phyloP scores from a whole-genome alignment of 2,113 vertebrate genomes.

The Cygnus buccinator region DNA sequence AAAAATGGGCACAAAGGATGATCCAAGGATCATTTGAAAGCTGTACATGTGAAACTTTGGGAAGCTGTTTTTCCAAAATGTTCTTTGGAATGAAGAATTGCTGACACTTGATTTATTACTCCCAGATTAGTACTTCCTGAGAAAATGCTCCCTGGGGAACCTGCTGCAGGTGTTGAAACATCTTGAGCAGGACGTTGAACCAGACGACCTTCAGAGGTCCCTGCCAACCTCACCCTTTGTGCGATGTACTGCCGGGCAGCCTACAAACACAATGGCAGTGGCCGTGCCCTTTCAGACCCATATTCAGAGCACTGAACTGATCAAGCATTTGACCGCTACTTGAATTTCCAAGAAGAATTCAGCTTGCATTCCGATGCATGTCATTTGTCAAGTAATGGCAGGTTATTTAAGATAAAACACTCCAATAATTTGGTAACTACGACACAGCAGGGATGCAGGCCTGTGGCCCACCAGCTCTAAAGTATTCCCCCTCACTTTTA shows the following conservation, averaged over 20 bases:
- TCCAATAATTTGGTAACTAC: background rate
- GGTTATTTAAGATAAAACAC: background rate
- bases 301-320: background rate
- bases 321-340: background rate
- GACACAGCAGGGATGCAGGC: background rate
- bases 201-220: background rate
- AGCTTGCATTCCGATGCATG: background rate
- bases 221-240: background rate
- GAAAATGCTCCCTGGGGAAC: background rate
- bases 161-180: background rate
- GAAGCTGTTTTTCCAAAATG: background rate
- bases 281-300: background rate
- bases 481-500: background rate
- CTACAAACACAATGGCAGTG: fast-evolving
- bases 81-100: background rate
- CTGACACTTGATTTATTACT: background rate
- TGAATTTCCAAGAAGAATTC: background rate
- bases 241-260: background rate
- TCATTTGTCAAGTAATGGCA: background rate
- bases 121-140: background rate
- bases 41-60: background rate
- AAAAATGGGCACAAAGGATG: background rate
- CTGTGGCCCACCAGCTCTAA: background rate
- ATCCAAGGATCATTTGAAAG: background rate
- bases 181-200: background rate